These are phyloP conservation scores for Dione juno DNA, from an alignment of 2,888 invertebrate species.

Conservation along the genomic window DNA sequence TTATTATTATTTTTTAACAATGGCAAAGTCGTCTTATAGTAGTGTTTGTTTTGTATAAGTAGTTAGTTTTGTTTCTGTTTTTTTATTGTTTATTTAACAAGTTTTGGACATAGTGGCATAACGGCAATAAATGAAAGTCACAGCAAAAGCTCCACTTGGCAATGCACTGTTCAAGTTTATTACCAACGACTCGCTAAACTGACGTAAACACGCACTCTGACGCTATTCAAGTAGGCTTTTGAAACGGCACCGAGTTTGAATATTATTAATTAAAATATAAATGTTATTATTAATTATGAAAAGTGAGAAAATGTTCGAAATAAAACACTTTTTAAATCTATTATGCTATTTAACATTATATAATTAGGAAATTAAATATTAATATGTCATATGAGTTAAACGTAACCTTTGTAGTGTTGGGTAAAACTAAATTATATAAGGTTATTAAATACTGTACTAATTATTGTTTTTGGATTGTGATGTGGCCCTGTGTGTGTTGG, in stretches of 20 bases:
- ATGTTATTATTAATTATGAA: not conserved
- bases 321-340: too few relatives aligned
- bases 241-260: slow-evolving; percentile 18
- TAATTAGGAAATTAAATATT: not conserved
- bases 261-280: not conserved
- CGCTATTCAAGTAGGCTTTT: slow-evolving; percentile 24
- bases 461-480: not conserved
- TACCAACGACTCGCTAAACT: not conserved
- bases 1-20: not conserved
- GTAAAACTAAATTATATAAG: not conserved
- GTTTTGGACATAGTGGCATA: slow-evolving; percentile 79
- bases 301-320: not conserved
- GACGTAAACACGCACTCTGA: slow-evolving; percentile 17
- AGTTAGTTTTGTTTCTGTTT: slow-evolving; percentile 54
- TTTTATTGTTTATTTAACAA: slow-evolving; percentile 52
- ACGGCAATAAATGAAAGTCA: slow-evolving; percentile 64
- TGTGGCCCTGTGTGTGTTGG: slow-evolving; percentile 15
- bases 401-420: not conserved
- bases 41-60: slow-evolving; percentile 40
- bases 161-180: slow-evolving; percentile 52
- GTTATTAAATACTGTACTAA: slow-evolving; percentile 16
- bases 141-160: slow-evolving; percentile 60
- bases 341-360: not conserved
- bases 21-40: not conserved
- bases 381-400: not conserved